These are phyloP conservation scores for Cavia porcellus DNA, from an alignment of 2,113 vertebrate species.

Conservation along the genomic window DNA sequence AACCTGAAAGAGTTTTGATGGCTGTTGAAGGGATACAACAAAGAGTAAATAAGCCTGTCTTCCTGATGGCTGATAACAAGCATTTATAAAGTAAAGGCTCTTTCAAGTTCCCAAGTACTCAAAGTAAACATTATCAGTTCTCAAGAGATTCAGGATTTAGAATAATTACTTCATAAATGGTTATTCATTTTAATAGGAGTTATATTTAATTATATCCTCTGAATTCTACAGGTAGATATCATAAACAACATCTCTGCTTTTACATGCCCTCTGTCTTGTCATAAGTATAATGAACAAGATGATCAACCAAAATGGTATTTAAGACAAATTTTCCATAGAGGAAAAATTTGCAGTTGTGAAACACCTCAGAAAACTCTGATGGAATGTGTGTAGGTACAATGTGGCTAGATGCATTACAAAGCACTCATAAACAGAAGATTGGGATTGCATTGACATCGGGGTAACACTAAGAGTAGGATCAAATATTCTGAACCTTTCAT, in stretches of 20 bases:
- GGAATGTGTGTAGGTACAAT: not conserved
- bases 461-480: not conserved
- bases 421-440: not conserved
- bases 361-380: not conserved
- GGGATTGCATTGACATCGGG: not conserved
- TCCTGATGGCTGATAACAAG: not conserved
- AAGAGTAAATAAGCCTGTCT: not conserved
- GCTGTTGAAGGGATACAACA: not conserved
- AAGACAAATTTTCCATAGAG: not conserved
- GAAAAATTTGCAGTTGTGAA: not conserved
- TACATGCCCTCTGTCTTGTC: not conserved
- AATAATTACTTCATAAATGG: not conserved
- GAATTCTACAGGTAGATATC: not conserved
- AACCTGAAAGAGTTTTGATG: not conserved
- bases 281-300: not conserved
- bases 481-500: not conserved
- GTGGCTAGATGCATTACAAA: not conserved
- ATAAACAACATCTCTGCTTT: not conserved
- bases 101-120: not conserved
- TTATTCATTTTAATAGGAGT: not conserved
- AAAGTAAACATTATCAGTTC: not conserved
- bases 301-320: not conserved
- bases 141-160: not conserved
- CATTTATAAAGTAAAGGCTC: conserved; percentile 4
- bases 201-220: not conserved